Percentiles rank a stretch among this genome's conserved stretches.
phyloP scores from a whole-genome alignment of 2,888 invertebrate species.

The Eristalis tenax region DNA sequence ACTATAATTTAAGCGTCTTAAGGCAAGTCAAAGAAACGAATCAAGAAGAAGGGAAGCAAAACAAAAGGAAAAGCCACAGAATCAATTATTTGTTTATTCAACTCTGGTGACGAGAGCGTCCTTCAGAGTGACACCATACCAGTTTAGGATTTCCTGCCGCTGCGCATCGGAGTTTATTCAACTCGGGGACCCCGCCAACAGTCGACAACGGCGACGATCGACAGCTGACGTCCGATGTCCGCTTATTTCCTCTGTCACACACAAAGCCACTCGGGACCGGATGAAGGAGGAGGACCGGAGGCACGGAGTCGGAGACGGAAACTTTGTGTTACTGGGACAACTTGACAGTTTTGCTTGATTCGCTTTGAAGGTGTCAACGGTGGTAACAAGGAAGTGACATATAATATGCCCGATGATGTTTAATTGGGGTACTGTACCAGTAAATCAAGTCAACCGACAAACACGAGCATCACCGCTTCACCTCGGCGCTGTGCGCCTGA shows the following conservation, averaged over 20 bases:
- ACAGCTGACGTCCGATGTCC: neutral
- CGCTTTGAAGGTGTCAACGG: conserved; percentile 45
- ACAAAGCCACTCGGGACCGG: neutral
- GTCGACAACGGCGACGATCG: neutral
- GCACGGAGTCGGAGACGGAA: neutral
- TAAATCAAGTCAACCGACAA: conserved; percentile 52
- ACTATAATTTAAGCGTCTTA: conserved; percentile 39
- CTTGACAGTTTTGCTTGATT: conserved; percentile 16
- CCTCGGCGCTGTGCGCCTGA: no score
- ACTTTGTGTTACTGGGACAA: conserved; percentile 21
- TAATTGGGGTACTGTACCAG: conserved; percentile 44
- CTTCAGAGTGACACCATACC: conserved; percentile 79
- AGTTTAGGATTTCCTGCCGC: conserved; percentile 77
- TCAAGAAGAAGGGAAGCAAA: neutral
- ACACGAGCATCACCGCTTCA: conserved; percentile 20
- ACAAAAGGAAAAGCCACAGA: neutral
- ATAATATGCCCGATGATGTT: conserved; percentile 31
- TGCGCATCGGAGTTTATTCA: conserved; percentile 77
- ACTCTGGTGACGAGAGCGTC: conserved; percentile 75
- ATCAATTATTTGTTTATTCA: conserved; percentile 77
- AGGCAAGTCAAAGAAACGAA: conserved; percentile 1
- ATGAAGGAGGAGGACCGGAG: neutral
- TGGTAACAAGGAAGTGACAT: conserved; percentile 57
- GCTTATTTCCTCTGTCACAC: conserved; percentile 1
- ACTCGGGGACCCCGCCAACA: conserved; percentile 64